Percentiles rank a stretch among this genome's conserved stretches.
phyloP scores from a whole-genome alignment of 64 coral and sea anemone genomes.

The Astreopora myriophthalma region DNA sequence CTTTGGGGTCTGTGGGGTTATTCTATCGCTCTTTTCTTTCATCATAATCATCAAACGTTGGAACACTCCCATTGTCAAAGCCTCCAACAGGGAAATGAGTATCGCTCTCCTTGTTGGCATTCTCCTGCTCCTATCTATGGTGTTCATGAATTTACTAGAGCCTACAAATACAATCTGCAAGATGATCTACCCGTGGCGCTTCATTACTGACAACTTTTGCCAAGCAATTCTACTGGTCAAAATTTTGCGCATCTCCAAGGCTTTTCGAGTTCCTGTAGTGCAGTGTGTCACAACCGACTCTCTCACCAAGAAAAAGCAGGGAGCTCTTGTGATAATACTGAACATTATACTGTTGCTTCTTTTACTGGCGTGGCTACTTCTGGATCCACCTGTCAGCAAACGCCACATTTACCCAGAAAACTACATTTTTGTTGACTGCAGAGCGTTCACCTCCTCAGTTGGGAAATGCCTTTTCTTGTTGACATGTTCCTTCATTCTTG shows the following conservation, averaged over 20 bases:
- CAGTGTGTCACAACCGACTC: no score
- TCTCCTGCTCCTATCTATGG: neutral
- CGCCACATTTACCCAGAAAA: neutral
- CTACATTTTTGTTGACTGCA: neutral
- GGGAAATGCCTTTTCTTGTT: neutral
- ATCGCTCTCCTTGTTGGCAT: slow-evolving; percentile 43
- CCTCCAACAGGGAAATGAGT: slow-evolving; percentile 69
- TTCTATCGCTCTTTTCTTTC: neutral
- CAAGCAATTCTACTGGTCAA: slow-evolving; percentile 51
- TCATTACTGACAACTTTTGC: slow-evolving; percentile 17
- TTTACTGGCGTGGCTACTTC: neutral
- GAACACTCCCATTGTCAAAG: slow-evolving; percentile 74
- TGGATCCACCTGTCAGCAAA: neutral
- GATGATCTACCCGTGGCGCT: slow-evolving; percentile 39
- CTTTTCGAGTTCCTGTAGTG: neutral
- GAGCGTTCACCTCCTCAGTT: neutral
- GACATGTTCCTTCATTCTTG: neutral
- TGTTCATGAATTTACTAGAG: slow-evolving; percentile 30
- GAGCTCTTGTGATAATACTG: neutral
- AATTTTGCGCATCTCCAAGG: slow-evolving; percentile 43
- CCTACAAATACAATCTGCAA: slow-evolving; percentile 29
- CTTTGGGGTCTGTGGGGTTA: slow-evolving; percentile 34
- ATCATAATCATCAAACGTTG: slow-evolving; percentile 41
- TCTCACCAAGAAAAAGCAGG: neutral
- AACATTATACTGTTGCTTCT: neutral